A percentile compares a stretch with the other conserved stretches of the same genome.
Evolutionary conservation across 2,113 vertebrate genomes (phyloP).

Genomic region (Hylia prasina): DNA sequence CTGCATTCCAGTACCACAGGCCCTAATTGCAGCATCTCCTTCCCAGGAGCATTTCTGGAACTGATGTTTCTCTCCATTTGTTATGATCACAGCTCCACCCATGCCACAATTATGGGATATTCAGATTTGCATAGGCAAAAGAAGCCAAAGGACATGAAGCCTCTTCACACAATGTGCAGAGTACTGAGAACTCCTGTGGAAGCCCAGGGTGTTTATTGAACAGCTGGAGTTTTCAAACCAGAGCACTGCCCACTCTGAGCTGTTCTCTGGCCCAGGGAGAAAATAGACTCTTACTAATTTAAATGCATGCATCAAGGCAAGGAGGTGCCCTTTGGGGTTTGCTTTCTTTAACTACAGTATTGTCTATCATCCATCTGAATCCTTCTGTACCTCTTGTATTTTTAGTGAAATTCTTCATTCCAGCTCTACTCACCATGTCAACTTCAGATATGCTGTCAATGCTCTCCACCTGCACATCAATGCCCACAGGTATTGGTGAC

Average conservation of each 20-base stretch:
- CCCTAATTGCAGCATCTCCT: background rate
- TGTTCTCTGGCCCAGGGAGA: background rate
- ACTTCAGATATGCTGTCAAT: slow-evolving; percentile 94
- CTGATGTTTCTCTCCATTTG: background rate
- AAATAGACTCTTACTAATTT: background rate
- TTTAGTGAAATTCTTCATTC: background rate
- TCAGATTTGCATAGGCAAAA: background rate
- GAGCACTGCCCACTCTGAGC: background rate
- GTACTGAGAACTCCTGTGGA: background rate
- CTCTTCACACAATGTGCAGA: background rate
- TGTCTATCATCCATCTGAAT: background rate
- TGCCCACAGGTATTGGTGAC: slow-evolving; percentile 84
- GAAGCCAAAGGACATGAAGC: background rate
- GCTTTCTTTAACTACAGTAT: background rate
- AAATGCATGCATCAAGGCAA: background rate
- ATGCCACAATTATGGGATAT: background rate
- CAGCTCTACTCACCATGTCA: slow-evolving; percentile 75
- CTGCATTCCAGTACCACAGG: background rate
- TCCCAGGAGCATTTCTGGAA: background rate
- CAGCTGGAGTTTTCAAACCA: background rate
- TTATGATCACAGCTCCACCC: background rate
- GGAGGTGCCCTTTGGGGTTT: background rate
- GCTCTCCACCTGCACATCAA: slow-evolving; percentile 92
- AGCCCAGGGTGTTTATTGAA: background rate
- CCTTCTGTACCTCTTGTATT: background rate